These are phyloP conservation scores for Sparidentex hasta DNA, from an alignment of 2,797 vertebrate genomes.

Conservation along the genomic window DNA sequence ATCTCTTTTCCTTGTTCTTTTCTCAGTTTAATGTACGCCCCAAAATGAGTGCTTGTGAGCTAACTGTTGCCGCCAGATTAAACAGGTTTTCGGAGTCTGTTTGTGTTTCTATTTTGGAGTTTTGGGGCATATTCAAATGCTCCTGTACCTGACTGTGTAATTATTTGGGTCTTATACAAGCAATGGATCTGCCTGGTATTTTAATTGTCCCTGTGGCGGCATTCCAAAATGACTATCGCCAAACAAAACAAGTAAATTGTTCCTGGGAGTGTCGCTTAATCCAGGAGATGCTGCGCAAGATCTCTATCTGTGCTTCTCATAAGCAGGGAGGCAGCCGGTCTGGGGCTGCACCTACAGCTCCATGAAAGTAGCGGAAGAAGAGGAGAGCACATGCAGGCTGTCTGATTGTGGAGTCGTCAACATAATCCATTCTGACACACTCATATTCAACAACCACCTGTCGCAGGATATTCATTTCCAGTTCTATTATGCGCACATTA, in stretches of 20 bases:
- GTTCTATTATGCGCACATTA: background rate
- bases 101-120: slow-evolving; percentile 44
- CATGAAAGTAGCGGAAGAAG: slow-evolving; percentile 11
- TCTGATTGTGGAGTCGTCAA: slow-evolving; percentile 12
- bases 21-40: slow-evolving; percentile 26
- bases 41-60: slow-evolving; percentile 19
- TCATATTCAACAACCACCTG: slow-evolving; percentile 29
- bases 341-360: slow-evolving; percentile 26
- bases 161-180: slow-evolving; percentile 62
- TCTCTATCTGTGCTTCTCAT: slow-evolving; percentile 54
- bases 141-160: slow-evolving; percentile 58
- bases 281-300: slow-evolving; percentile 51
- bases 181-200: slow-evolving; percentile 56
- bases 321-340: slow-evolving; percentile 41
- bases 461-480: background rate
- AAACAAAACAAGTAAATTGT: slow-evolving; percentile 67
- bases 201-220: slow-evolving; percentile 48
- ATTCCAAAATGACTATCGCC: slow-evolving; percentile 50
- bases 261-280: slow-evolving; percentile 55
- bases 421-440: slow-evolving; percentile 32
- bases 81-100: slow-evolving; percentile 31
- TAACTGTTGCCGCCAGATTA: slow-evolving; percentile 43
- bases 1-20: slow-evolving; percentile 38
- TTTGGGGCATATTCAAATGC: slow-evolving; percentile 36
- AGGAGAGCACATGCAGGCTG: slow-evolving; percentile 14